These are phyloP conservation scores for Urophycis tenuis DNA, from an alignment of 2,797 vertebrate species.

Conservation along the genomic window DNA sequence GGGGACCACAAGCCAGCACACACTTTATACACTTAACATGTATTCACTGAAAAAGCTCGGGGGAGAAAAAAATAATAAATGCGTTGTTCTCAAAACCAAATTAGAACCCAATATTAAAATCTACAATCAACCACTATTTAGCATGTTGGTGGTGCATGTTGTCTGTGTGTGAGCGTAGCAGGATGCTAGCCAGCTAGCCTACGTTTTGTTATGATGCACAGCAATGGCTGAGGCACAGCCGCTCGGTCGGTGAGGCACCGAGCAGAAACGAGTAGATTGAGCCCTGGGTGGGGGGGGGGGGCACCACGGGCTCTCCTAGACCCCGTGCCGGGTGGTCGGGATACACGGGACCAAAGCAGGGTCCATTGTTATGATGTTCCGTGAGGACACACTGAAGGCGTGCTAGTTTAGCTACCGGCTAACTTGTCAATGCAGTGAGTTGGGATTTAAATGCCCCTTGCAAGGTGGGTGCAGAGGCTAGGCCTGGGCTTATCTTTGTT, in stretches of 20 bases:
- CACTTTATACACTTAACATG: background rate
- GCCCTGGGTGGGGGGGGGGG: no score
- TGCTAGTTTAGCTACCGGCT: slow-evolving; percentile 38
- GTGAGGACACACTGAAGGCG: background rate
- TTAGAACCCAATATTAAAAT: background rate
- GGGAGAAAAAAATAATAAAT: background rate
- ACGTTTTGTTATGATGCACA: slow-evolving; percentile 65
- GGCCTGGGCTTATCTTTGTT: slow-evolving; percentile 44
- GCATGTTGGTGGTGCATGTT: background rate
- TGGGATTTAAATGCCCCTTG: slow-evolving; percentile 66
- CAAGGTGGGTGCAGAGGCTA: slow-evolving; percentile 51
- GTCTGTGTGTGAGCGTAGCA: background rate
- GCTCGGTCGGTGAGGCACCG: slow-evolving; percentile 23
- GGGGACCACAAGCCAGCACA: background rate
- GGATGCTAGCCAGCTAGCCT: slow-evolving; percentile 58
- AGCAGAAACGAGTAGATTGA: background rate
- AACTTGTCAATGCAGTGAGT: slow-evolving; percentile 40
- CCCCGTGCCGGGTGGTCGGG: background rate
- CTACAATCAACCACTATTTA: background rate
- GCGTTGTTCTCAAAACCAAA: background rate
- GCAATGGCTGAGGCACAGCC: slow-evolving; percentile 53
- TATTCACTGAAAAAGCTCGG: background rate
- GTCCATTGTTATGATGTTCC: background rate
- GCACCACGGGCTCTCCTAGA: background rate
- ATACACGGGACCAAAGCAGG: background rate